Conservation (phyloP, 2,888 invertebrate species). For the Julus scanicus region DNA sequence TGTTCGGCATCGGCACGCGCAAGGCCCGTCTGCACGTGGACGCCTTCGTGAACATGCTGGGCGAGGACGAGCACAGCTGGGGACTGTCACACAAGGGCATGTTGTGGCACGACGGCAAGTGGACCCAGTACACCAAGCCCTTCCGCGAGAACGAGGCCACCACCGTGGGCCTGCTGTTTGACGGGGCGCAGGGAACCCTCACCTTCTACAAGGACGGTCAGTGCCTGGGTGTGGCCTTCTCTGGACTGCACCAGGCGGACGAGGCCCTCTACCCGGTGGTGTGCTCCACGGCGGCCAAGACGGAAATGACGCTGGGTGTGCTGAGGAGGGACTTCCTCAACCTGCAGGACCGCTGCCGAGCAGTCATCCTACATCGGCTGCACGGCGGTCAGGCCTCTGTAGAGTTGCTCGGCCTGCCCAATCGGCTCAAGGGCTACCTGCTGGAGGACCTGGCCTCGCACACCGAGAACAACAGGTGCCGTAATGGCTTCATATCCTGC, state of each 20-base stretch:
- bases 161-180: slow-evolving; percentile 76
- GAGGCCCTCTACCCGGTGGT: slow-evolving; percentile 77
- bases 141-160: slow-evolving; percentile 78
- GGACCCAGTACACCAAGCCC: slow-evolving; percentile 74
- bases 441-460: slow-evolving; percentile 68
- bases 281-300: slow-evolving; percentile 79
- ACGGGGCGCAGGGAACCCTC: slow-evolving; percentile 74
- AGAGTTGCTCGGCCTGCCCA: slow-evolving; percentile 72
- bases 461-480: slow-evolving; percentile 1
- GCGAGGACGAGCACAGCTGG: slow-evolving; percentile 78
- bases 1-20: slow-evolving; percentile 77
- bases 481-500: slow-evolving; percentile 46
- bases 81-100: slow-evolving; percentile 79
- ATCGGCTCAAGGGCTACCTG: slow-evolving; percentile 71
- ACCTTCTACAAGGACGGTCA: slow-evolving; percentile 78
- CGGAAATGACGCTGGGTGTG: slow-evolving; percentile 75
- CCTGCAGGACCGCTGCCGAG: slow-evolving; percentile 76
- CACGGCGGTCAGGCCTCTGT: slow-evolving; percentile 68
- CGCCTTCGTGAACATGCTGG: slow-evolving; percentile 76
- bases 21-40: slow-evolving; percentile 74
- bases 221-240: slow-evolving; percentile 77
- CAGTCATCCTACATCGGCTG: slow-evolving; percentile 72
- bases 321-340: slow-evolving; percentile 74
- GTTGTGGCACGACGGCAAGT: slow-evolving; percentile 76
- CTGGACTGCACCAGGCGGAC: slow-evolving; percentile 72